Evolutionary conservation across 2,113 vertebrate genomes (phyloP), one percentile per base, ranked within the genome.

Genomic region (Peromyscus maniculatus): DNA sequence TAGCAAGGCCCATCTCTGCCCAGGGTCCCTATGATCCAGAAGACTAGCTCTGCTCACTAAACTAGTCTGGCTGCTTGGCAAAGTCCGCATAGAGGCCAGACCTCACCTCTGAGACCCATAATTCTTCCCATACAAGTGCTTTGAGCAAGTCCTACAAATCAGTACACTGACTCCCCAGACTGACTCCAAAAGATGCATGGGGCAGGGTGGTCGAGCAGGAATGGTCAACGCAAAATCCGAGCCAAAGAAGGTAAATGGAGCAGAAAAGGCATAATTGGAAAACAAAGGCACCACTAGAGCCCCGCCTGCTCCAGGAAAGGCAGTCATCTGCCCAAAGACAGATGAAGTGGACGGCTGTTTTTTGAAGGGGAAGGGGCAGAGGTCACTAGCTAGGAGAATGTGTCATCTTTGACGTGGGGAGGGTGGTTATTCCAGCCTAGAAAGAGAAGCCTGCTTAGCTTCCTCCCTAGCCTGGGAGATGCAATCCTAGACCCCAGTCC

Each of bases 391-490:
- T 96, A n/a, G 67, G 91, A 92, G 59, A 95, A 95, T 97, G 94
- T 95, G 97, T 97, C 96, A 93, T 97, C 94, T 96, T 92, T 97
- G 97, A 97, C 96, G 83, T 78, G 91, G 88, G 92, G 92, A 97
- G 84, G 88, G 91, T 82, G 95, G 96, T 92, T 93, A 74, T 95
- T 95, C 94, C 96, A 97, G 77, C 88, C 95, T 82, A 72, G 87
- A 91, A 80, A 96, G 94, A 59, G 62, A 93, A 92, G 77, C 78
- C 66, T 88, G 8, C 1, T 5, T 9, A 3, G 13, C 36, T n/a
- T 26, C 17, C 71, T 93, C 62, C 59, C 59, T 92, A 94, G 80
- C 69, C 79, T 46, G 75, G 69, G 94, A 94, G 93, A 93, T 77
- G 69, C 83, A 49, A 55, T 94, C 31, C 11, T 28, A 77, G 93